Evolutionary conservation across 2,113 vertebrate genomes (phyloP).

Genomic region (Proteles cristata): DNA sequence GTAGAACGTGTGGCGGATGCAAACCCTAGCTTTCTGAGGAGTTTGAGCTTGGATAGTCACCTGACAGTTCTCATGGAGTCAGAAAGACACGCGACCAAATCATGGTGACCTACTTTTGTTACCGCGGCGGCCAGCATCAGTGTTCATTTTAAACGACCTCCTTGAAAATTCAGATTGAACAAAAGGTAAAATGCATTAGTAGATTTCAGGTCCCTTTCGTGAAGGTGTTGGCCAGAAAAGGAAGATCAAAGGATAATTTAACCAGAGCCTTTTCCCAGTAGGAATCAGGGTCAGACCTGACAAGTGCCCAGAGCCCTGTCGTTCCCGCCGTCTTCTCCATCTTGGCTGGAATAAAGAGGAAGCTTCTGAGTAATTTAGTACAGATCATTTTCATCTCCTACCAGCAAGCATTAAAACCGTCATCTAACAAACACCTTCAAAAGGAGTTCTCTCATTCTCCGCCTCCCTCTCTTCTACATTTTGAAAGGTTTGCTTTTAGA

Average conservation of each 20-base stretch:
- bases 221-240: not conserved
- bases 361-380: slow-evolving; percentile 67
- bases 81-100: slow-evolving; percentile 76
- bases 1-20: slow-evolving; percentile 64
- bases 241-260: slow-evolving; percentile 70
- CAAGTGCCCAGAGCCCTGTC: not conserved
- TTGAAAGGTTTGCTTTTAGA: not conserved
- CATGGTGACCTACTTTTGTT: slow-evolving; percentile 84
- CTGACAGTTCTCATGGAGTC: slow-evolving; percentile 84
- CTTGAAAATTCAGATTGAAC: slow-evolving; percentile 55
- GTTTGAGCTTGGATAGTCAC: slow-evolving; percentile 75
- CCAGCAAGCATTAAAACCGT: slow-evolving; percentile 62
- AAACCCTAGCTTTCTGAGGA: slow-evolving; percentile 77
- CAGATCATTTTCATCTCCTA: slow-evolving; percentile 38
- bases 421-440: slow-evolving; percentile 51
- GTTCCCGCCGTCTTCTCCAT: slow-evolving; percentile 14
- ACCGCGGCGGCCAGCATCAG: slow-evolving; percentile 39
- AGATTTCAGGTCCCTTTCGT: slow-evolving; percentile 57
- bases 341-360: slow-evolving; percentile 63
- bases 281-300: slow-evolving; percentile 69
- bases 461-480: not conserved
- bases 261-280: slow-evolving; percentile 65
- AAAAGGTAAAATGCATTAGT: slow-evolving; percentile 13
- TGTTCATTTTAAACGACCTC: slow-evolving; percentile 64
- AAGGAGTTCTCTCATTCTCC: not conserved